phyloP scores from a whole-genome alignment of 2,888 invertebrate species.

The Eristalis pertinax region DNA sequence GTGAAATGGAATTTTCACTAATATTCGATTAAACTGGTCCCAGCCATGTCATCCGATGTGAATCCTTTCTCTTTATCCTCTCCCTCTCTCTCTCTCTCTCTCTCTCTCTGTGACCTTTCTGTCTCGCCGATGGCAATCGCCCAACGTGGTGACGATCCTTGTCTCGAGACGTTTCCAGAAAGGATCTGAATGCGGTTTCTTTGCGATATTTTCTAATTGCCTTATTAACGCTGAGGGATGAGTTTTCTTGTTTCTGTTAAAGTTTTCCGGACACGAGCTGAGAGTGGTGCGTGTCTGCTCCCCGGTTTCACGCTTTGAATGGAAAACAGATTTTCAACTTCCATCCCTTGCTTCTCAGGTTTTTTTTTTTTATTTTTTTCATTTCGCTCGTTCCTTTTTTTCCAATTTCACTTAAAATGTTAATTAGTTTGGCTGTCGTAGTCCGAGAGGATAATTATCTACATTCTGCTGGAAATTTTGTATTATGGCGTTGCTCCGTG shows the following conservation, averaged over 20 bases:
- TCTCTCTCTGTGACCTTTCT: background rate
- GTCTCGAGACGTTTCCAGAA: slow-evolving; percentile 4
- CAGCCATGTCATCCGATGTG: slow-evolving; percentile 18
- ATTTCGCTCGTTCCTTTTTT: background rate
- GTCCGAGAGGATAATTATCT: slow-evolving; percentile 47
- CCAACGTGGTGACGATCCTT: slow-evolving; percentile 8
- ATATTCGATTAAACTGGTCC: slow-evolving; percentile 57
- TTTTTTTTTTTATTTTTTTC: background rate
- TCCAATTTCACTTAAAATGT: slow-evolving; percentile 62
- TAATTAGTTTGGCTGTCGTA: slow-evolving; percentile 41
- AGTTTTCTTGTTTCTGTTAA: slow-evolving; percentile 27
- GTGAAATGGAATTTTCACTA: slow-evolving; percentile 50
- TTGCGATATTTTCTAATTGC: slow-evolving; percentile 55
- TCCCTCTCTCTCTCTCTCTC: background rate
- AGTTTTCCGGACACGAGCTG: slow-evolving; percentile 22
- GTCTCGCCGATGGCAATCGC: slow-evolving; percentile 1
- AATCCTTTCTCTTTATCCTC: slow-evolving; percentile 19
- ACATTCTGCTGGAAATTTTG: slow-evolving; percentile 50
- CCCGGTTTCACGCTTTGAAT: slow-evolving; percentile 19
- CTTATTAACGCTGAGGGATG: slow-evolving; percentile 50
- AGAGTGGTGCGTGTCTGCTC: background rate
- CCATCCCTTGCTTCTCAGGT: background rate
- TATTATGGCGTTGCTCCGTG: slow-evolving; percentile 32
- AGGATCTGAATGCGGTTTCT: slow-evolving; percentile 25
- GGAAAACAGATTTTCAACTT: slow-evolving; percentile 40